Evolutionary conservation across 2,888 invertebrate genomes (phyloP), one percentile per base, ranked within the genome.

Genomic region (Atethmia centrago): DNA sequence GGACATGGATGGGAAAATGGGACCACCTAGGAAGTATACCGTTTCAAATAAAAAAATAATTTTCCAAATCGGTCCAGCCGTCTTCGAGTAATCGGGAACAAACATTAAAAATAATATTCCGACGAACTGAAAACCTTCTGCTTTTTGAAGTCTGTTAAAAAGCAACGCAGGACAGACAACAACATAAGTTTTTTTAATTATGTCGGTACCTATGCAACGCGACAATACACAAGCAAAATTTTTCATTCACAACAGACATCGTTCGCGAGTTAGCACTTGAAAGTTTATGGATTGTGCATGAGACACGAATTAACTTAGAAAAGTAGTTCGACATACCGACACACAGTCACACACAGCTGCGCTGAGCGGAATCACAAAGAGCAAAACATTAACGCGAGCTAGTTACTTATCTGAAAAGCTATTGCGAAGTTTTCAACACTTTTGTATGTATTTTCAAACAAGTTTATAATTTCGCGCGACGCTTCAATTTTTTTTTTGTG

Each of bases 281-380:
- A 92, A 94, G 90, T 95, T 95, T 93, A 90, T 90, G 91, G 92
- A 94, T 94, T 93, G 93, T 92, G 93, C 90, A 92, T 93, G 93
- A 94, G 93, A 93, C 91, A 91, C 90, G 92, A 95, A 95, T 95
- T 94, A 95, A 95, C 92, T 95, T 93, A 88, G 91, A 91, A 94
- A 93, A 94, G 94, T 92, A 93, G 93, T 94, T 95, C 92, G 94
- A 93, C 93, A 89, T 87, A 88, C 88, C 88, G 90, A 91, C 92
- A 92, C 88, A 92, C 88, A 65, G 77, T 79, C 80, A 83, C 82
- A 83, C 82, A 89, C 86, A 89, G 87, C 79, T 83, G 88, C 85
- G 85, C 85, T 85, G 89, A 88, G 91, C 85, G 85, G 91, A 92
- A 93, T 94, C 95, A 95, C 93, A 94, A 94, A 95, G 94, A 92